Percentiles rank a stretch among this genome's conserved stretches.
Conservation (phyloP, 2,888 invertebrate species). For the Epinotia nisella region DNA sequence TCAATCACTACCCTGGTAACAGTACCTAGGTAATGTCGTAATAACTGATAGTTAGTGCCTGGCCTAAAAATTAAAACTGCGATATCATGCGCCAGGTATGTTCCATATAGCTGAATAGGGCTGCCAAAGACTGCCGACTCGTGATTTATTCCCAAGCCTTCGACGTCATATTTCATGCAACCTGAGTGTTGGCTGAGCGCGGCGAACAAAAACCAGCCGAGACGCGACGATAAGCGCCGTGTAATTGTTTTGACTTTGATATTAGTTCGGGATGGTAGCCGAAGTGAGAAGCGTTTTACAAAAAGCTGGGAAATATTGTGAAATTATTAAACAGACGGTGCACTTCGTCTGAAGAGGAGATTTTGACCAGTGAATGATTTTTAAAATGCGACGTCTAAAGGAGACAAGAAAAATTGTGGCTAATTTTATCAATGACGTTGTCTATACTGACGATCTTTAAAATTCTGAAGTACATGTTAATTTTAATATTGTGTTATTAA, state of each 20-base stretch:
- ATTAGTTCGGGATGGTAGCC: slow-evolving; percentile 45
- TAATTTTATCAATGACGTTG: not conserved
- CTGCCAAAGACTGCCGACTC: slow-evolving; percentile 55
- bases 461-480: not conserved
- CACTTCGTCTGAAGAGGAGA: not conserved
- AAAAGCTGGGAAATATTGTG: slow-evolving; percentile 8
- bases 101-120: slow-evolving; percentile 51
- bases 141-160: slow-evolving; percentile 71
- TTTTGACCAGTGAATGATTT: not conserved
- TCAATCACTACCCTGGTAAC: too few species aligned
- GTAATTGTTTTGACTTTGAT: slow-evolving; percentile 67
- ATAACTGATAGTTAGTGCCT: too few species aligned
- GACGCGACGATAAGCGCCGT: slow-evolving; percentile 62
- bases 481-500: too few species aligned
- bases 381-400: not conserved
- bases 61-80: not conserved
- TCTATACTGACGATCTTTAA: not conserved
- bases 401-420: not conserved
- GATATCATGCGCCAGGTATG: not conserved
- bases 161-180: slow-evolving; percentile 72
- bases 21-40: too few species aligned
- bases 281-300: slow-evolving; percentile 18
- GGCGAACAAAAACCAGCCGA: slow-evolving; percentile 63
- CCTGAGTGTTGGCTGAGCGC: slow-evolving; percentile 45
- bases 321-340: not conserved